phyloP scores from a whole-genome alignment of 2,888 invertebrate genomes.

The Drosophila birchii region DNA sequence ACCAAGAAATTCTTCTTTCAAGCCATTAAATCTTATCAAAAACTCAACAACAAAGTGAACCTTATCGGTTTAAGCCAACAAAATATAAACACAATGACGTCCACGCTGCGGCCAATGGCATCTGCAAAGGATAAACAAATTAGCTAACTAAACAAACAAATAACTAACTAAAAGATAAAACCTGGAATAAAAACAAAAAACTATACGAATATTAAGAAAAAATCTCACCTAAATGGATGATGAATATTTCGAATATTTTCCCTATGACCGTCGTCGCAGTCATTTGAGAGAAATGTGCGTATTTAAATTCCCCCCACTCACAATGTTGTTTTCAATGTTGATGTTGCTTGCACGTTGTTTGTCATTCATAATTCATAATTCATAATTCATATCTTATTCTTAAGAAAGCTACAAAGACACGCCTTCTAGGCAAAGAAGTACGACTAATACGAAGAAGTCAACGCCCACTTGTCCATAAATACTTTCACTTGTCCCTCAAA shows the following conservation, averaged over 20 bases:
- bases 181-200: not conserved
- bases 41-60: constrained; percentile 10
- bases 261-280: constrained; percentile 79
- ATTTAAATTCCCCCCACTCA: constrained; percentile 51
- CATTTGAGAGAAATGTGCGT: constrained; percentile 83
- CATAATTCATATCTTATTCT: constrained; percentile 18
- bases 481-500: constrained; percentile 35
- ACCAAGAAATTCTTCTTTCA: constrained; percentile 3
- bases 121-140: constrained; percentile 54
- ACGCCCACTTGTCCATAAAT: constrained; percentile 39
- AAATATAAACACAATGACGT: constrained; percentile 45
- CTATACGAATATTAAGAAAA: not conserved
- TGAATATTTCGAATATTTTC: constrained; percentile 82
- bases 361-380: not conserved
- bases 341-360: constrained; percentile 20
- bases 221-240: constrained; percentile 78
- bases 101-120: constrained; percentile 48
- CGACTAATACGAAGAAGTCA: not conserved
- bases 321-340: constrained; percentile 32
- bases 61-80: constrained; percentile 40
- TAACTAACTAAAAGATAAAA: constrained; percentile 6
- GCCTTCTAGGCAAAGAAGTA: constrained; percentile 10
- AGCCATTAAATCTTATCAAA: constrained; percentile 56
- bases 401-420: constrained; percentile 31
- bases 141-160: constrained; percentile 49